These are phyloP conservation scores for Pogona vitticeps DNA, from an alignment of 2,113 vertebrate genomes.

Conservation along the genomic window DNA sequence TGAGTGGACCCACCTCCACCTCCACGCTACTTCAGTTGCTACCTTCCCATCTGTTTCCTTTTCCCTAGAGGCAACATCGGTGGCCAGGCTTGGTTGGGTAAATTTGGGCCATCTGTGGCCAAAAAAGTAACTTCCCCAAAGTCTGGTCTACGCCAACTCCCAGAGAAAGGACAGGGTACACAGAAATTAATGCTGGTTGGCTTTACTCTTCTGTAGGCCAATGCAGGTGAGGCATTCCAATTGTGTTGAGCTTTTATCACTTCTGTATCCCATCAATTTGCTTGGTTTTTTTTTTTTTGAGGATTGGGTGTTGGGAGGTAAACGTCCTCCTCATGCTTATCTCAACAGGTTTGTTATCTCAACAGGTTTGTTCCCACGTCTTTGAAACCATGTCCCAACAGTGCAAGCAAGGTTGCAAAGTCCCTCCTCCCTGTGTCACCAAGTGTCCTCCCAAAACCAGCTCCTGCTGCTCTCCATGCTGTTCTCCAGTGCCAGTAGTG, in stretches of 20 bases:
- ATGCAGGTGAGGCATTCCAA: too few relatives aligned
- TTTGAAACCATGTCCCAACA: conserved; percentile 8
- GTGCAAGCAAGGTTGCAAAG: background rate
- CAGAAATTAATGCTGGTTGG: too few relatives aligned
- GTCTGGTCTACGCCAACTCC: too few relatives aligned
- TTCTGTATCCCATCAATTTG: too few relatives aligned
- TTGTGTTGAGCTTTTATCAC: too few relatives aligned
- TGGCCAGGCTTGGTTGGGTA: too few relatives aligned
- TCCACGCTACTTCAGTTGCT: background rate
- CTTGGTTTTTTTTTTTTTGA: background rate
- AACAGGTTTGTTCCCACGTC: background rate
- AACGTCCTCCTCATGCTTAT: too few relatives aligned
- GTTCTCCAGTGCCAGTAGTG: background rate
- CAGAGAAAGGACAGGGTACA: too few relatives aligned
- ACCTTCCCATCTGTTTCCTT: background rate
- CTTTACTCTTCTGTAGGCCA: too few relatives aligned
- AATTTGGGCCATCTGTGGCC: too few relatives aligned
- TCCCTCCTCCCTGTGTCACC: background rate
- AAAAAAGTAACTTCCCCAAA: too few relatives aligned
- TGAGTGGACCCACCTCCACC: background rate
- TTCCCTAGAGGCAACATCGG: too few relatives aligned
- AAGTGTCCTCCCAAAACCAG: background rate
- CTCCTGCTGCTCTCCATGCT: background rate
- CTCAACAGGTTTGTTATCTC: background rate
- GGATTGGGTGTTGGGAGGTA: background rate